Base-by-base conservation (phyloP, 2,113 vertebrate genomes). In the Ardeotis arabs region DNA sequence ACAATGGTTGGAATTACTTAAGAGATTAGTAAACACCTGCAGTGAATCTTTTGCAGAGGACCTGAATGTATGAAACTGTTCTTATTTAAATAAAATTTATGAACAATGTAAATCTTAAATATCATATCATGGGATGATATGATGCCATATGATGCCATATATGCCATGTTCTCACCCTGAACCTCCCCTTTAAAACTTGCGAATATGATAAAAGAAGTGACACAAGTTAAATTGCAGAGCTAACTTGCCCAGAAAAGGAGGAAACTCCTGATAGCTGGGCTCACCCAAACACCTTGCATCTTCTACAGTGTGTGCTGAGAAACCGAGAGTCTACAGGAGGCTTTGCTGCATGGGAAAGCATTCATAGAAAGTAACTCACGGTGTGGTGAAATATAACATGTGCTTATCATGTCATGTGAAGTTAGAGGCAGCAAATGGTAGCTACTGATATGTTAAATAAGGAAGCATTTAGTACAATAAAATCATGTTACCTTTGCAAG, bases 281-380 rank as follows among this genome's bases (percentile, higher is more conserved):
- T 86, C 12, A 14, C 13, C 7, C 2, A 1, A 69, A 13, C 45
- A 6, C 18, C 17, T 45, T 27, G 4, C 3, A 1, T 35, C 6
- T 74, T 76, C 45, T 69, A 20, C 24, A 69, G 55, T 17, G 19
- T 81, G 28, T 20, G 8, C 3, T 27, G 25, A 81, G 47, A 70
- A 89, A 29, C 18, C 29, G 47, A 31, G 8, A 84, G 15, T 12
- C 14, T 50, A 18, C 7, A 56, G 16, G 21, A 89, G 6, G 17
- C 14, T 1, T 44, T 84, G 16, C 5, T 49, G 2, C n/a, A 6
- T 45, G 31, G 23, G 7, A 78, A 89, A 87, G 20, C 2, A 22
- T 12, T 63, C 31, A 27, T 4, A 63, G 24, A 25, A 83, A 35
- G 2, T 27, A 63, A 47, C 4, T 47, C 23, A 12, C 35, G 9